These are phyloP conservation scores for Hemicentrotus pulcherrimus DNA, from an alignment of 35 echinoderm and acorn worm genomes.

Conservation along the genomic window DNA sequence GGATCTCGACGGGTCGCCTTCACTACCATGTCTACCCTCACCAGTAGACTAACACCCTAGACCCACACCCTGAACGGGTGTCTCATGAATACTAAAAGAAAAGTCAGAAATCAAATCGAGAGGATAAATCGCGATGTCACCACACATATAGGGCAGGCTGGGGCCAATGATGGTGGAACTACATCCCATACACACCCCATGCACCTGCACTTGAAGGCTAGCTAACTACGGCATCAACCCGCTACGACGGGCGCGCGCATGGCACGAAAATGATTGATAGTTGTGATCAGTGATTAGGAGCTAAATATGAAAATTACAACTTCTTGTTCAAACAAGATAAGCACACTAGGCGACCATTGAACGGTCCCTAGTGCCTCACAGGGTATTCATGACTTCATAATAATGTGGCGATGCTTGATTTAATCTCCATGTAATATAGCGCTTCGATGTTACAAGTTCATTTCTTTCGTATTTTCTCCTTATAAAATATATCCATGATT, in stretches of 20 bases:
- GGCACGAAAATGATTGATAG: constrained; percentile 42
- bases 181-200: not conserved
- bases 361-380: not conserved
- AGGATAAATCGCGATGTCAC: not conserved
- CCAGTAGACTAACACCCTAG: constrained; percentile 35
- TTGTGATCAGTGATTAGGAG: constrained; percentile 29
- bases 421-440: constrained; percentile 42
- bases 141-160: not conserved
- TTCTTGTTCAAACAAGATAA: constrained; percentile 42
- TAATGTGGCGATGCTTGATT: constrained; percentile 35
- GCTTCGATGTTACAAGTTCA: constrained; percentile 37
- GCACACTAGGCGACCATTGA: not conserved
- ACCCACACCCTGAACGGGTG: constrained; percentile 45
- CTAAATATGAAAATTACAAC: constrained; percentile 43
- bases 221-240: not conserved
- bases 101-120: constrained; percentile 39
- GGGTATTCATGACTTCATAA: constrained; percentile 46
- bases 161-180: not conserved
- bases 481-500: not conserved
- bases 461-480: not conserved
- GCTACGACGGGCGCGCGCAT: constrained; percentile 21
- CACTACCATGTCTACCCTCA: not conserved
- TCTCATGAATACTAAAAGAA: constrained; percentile 29
- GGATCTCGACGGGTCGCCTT: not conserved
- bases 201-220: constrained; percentile 34